These are phyloP conservation scores for Halisarca cf. caerulea DNA, from an alignment of 37 sponge, comb jelly and placozoan species.

Conservation along the genomic window DNA sequence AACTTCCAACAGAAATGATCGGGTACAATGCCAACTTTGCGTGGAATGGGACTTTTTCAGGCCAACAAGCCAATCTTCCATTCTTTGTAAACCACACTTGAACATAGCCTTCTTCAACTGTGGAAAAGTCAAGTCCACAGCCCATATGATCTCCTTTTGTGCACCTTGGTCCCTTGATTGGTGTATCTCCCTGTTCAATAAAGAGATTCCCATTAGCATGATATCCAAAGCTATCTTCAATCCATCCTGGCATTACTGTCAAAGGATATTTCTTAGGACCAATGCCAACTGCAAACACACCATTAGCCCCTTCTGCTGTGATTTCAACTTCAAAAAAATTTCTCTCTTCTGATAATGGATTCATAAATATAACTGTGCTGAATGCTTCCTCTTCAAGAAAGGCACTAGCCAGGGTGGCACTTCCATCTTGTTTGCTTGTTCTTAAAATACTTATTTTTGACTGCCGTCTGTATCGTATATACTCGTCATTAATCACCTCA, in stretches of 20 bases:
- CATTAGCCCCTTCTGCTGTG: constrained; percentile 35
- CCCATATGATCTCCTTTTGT: constrained; percentile 75
- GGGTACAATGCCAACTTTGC: too few relatives aligned
- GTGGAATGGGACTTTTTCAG: too few relatives aligned
- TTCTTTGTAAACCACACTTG: constrained; percentile 85
- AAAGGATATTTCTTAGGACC: constrained; percentile 53
- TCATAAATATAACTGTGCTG: too few relatives aligned
- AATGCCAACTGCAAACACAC: constrained; percentile 62
- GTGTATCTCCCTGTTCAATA: constrained; percentile 52
- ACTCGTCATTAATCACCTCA: too few relatives aligned
- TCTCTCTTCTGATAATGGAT: too few relatives aligned
- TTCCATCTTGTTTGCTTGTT: too few relatives aligned
- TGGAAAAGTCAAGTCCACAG: constrained; percentile 63
- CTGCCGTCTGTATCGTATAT: not conserved
- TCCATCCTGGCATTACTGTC: constrained; percentile 75
- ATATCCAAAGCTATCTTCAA: constrained; percentile 61
- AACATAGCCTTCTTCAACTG: constrained; percentile 40
- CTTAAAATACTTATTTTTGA: too few relatives aligned
- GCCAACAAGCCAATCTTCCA: constrained; percentile 11
- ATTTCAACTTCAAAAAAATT: constrained; percentile 78
- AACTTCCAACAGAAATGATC: too few relatives aligned
- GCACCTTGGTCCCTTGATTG: constrained; percentile 49
- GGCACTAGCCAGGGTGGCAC: too few relatives aligned
- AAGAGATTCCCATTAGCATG: constrained; percentile 70
- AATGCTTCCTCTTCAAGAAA: too few relatives aligned